Conservation (phyloP, 92 coral and sea anemone species). For the Porites cylindrica region DNA sequence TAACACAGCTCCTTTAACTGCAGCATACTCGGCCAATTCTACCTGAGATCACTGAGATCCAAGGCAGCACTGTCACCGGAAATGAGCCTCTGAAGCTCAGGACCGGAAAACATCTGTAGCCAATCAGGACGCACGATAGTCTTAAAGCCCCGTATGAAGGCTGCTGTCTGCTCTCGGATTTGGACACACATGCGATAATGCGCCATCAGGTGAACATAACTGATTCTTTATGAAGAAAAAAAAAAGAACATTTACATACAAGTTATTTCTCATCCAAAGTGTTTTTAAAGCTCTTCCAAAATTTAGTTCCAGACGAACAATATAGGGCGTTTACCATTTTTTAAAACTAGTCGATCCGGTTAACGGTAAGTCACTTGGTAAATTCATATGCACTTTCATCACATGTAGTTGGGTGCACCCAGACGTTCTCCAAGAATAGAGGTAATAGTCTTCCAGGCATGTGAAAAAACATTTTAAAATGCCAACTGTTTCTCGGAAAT, state of each 20-base stretch:
- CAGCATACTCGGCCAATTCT: not conserved
- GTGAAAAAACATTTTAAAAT: too few relatives aligned
- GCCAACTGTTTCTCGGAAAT: too few relatives aligned
- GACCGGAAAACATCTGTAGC: constrained; percentile 97
- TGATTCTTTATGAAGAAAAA: constrained; percentile 70
- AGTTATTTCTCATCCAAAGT: not conserved
- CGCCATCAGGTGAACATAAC: constrained; percentile 98
- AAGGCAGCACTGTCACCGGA: constrained; percentile 95
- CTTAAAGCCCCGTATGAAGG: constrained; percentile 98
- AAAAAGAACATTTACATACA: not conserved
- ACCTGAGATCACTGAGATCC: constrained; percentile 95
- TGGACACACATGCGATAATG: constrained; percentile 98
- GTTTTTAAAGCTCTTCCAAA: too few relatives aligned
- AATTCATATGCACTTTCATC: too few relatives aligned
- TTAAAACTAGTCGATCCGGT: too few relatives aligned
- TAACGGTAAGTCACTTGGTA: too few relatives aligned
- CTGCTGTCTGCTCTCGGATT: constrained; percentile 90
- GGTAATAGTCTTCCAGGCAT: too few relatives aligned
- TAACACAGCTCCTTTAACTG: too few relatives aligned
- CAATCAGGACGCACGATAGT: constrained; percentile 90
- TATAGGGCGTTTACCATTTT: too few relatives aligned
- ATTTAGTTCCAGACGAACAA: too few relatives aligned
- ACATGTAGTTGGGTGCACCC: too few relatives aligned
- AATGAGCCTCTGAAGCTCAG: constrained; percentile 96
- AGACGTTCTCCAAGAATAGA: too few relatives aligned